These are phyloP conservation scores for Idris sp. DNA, from an alignment of 1,140 invertebrate species.

Conservation along the genomic window DNA sequence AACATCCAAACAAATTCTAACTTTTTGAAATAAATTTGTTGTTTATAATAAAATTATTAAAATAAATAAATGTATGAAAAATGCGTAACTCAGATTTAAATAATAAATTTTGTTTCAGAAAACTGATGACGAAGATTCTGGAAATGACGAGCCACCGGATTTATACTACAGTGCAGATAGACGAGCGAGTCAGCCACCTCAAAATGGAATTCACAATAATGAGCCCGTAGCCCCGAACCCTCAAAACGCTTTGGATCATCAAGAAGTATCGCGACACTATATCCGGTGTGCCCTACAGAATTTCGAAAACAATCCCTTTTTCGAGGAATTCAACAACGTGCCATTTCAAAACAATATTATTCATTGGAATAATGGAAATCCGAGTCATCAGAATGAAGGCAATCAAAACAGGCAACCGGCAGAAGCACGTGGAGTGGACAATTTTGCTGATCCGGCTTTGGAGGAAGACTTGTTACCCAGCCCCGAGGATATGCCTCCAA, in stretches of 20 bases:
- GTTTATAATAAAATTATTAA: no score
- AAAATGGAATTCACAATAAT: constrained; percentile 66
- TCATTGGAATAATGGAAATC: constrained; percentile 14
- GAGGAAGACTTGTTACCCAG: constrained; percentile 59
- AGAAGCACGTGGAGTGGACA: no score
- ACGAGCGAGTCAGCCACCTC: constrained; percentile 70
- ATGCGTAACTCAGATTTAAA: no score
- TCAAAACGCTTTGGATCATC: constrained; percentile 63
- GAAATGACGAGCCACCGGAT: constrained; percentile 94
- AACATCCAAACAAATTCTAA: no score
- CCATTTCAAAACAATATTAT: constrained; percentile 52
- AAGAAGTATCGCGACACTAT: constrained; percentile 54
- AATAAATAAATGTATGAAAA: no score
- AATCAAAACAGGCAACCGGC: constrained; percentile 17
- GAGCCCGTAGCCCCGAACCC: constrained; percentile 49
- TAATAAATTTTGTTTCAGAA: constrained; percentile 79
- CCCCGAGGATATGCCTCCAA: constrained; percentile 43
- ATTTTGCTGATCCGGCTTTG: constrained; percentile 50
- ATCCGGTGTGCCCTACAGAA: constrained; percentile 41
- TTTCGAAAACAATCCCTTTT: constrained; percentile 39
- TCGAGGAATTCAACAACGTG: constrained; percentile 49
- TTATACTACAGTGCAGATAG: constrained; percentile 79
- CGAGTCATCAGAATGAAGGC: constrained; percentile 27
- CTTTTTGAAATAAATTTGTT: no score
- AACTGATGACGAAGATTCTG: constrained; percentile 94